Evolutionary conservation across 2,113 vertebrate species (phyloP).

Genomic region (Varanus salvator): DNA sequence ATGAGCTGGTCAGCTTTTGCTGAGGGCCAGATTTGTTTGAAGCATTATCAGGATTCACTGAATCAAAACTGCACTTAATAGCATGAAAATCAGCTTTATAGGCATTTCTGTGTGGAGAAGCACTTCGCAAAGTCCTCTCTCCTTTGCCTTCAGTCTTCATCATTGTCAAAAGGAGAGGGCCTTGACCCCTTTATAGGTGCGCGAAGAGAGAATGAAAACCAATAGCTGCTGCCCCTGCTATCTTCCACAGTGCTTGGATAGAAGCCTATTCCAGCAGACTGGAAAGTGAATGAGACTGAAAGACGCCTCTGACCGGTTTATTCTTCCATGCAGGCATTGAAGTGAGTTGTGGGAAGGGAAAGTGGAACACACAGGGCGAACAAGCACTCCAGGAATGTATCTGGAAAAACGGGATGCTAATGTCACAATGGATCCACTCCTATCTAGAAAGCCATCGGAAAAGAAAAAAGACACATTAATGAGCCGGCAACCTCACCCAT

Average conservation of each 20-base stretch:
- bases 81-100: slow-evolving; percentile 94
- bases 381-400: slow-evolving; percentile 42
- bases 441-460: slow-evolving; percentile 67
- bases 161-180: slow-evolving; percentile 77
- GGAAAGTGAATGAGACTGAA: neutral
- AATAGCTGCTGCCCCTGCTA: slow-evolving; percentile 49
- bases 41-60: slow-evolving; percentile 78
- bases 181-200: neutral
- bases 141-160: slow-evolving; percentile 90
- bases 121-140: slow-evolving; percentile 89
- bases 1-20: slow-evolving; percentile 75
- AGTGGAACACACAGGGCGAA: slow-evolving; percentile 16
- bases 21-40: slow-evolving; percentile 68
- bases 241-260: neutral
- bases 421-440: slow-evolving; percentile 14
- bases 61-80: slow-evolving; percentile 92
- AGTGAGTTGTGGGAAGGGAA: slow-evolving; percentile 43
- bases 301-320: slow-evolving; percentile 35
- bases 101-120: slow-evolving; percentile 91
- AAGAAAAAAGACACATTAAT: slow-evolving; percentile 32
- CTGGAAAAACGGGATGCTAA: slow-evolving; percentile 29
- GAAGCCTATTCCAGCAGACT: neutral
- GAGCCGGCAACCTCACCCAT: slow-evolving; percentile 38
- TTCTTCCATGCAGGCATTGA: neutral
- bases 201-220: neutral